A percentile compares a stretch with the other conserved stretches of the same genome.
Conservation (phyloP, 2,797 vertebrate species). For the Acridotheres tristis region DNA sequence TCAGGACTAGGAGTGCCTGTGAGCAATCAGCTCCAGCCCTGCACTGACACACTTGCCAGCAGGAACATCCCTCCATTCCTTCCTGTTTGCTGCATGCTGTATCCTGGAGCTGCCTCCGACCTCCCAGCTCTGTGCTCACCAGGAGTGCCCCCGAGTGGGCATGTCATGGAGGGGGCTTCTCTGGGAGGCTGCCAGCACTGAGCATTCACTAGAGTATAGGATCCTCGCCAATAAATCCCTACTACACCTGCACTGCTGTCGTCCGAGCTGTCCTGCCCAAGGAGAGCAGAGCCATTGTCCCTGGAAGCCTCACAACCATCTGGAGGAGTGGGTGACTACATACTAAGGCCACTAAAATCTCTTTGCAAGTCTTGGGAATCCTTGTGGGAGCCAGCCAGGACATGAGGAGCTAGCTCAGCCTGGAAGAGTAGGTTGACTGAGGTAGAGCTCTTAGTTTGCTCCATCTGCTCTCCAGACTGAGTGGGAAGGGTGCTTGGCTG, state of each 20-base stretch:
- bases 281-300: neutral
- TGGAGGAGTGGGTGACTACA: neutral
- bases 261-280: neutral
- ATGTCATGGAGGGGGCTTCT: rapidly evolving
- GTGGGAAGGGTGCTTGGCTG: constrained; percentile 4
- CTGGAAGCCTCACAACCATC: neutral
- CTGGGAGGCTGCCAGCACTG: neutral
- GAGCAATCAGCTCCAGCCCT: neutral
- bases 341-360: neutral
- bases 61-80: neutral
- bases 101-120: neutral
- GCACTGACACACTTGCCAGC: neutral
- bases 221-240: neutral
- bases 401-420: neutral
- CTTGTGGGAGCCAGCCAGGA: neutral
- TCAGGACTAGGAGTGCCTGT: neutral
- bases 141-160: no score
- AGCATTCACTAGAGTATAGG: rapidly evolving
- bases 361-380: neutral
- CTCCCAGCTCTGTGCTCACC: neutral
- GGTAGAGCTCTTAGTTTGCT: neutral
- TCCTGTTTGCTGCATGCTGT: rapidly evolving
- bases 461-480: constrained; percentile 34
- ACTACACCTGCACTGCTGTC: neutral
- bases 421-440: neutral